Evolutionary conservation across 2,888 invertebrate species (phyloP).

Genomic region (Lamproptera curius): DNA sequence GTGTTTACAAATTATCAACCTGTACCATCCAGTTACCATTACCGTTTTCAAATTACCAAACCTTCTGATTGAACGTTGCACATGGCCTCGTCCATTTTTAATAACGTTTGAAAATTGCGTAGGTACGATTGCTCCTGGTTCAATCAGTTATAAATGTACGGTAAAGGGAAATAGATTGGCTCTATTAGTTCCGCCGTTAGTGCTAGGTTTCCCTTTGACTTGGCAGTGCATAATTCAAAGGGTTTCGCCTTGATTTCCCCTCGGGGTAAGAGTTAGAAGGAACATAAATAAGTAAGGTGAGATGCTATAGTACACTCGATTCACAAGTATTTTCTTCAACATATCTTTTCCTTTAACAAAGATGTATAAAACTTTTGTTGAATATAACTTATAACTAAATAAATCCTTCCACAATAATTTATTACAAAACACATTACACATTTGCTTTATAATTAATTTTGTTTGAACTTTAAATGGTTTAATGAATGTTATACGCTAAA

Average conservation of each 20-base stretch:
- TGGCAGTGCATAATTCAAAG: conserved; percentile 39
- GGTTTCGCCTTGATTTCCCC: conserved; percentile 33
- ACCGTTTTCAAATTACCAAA: conserved; percentile 1
- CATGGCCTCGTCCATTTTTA: conserved; percentile 12
- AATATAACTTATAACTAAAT: too few relatives aligned
- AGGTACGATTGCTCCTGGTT: conserved; percentile 16
- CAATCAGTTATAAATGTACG: conserved; percentile 31
- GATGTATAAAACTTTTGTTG: too few relatives aligned
- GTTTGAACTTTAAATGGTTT: too few relatives aligned
- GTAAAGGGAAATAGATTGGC: conserved; percentile 38
- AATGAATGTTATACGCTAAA: too few relatives aligned
- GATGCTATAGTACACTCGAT: conserved; percentile 8
- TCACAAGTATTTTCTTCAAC: too few relatives aligned
- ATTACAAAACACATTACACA: too few relatives aligned
- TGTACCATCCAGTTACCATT: too few relatives aligned
- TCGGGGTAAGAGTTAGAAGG: conserved; percentile 30
- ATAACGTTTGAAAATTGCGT: conserved; percentile 18
- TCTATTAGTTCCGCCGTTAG: conserved; percentile 35
- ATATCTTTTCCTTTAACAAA: too few relatives aligned
- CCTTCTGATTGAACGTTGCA: not conserved
- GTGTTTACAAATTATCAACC: too few relatives aligned
- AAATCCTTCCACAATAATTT: too few relatives aligned
- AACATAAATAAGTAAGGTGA: conserved; percentile 25
- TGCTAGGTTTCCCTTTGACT: conserved; percentile 37
- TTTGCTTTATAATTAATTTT: too few relatives aligned